These are phyloP conservation scores for Myiotriccus ornatus DNA, from an alignment of 2,797 vertebrate genomes.

Conservation along the genomic window DNA sequence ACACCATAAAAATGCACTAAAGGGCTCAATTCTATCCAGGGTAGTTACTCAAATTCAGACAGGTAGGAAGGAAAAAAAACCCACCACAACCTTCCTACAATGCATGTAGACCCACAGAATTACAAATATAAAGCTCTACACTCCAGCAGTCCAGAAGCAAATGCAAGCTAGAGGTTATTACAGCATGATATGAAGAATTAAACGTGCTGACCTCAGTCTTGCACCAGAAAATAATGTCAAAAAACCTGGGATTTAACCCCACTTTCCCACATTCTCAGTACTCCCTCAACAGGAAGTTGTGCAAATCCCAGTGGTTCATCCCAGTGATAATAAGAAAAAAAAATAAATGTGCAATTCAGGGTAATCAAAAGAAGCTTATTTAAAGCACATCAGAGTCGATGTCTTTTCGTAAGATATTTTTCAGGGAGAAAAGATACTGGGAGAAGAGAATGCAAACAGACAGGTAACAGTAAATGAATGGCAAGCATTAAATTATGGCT, in stretches of 20 bases:
- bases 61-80: background rate
- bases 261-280: background rate
- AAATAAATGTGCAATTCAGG: background rate
- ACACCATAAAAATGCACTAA: background rate
- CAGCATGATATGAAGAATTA: background rate
- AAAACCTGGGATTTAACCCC: background rate
- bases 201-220: background rate
- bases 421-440: background rate
- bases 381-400: background rate
- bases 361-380: background rate
- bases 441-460: background rate
- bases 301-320: background rate
- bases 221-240: background rate
- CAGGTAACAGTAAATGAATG: background rate
- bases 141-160: background rate
- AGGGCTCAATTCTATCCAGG: background rate
- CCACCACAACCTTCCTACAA: background rate
- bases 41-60: background rate
- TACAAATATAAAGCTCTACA: background rate
- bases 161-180: background rate
- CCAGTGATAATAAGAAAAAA: background rate
- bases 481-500: background rate
- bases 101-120: background rate
- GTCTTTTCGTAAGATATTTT: background rate
- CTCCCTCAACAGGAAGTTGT: background rate